phyloP scores from a whole-genome alignment of 1,140 invertebrate genomes.

The Lanistes nyassanus region DNA sequence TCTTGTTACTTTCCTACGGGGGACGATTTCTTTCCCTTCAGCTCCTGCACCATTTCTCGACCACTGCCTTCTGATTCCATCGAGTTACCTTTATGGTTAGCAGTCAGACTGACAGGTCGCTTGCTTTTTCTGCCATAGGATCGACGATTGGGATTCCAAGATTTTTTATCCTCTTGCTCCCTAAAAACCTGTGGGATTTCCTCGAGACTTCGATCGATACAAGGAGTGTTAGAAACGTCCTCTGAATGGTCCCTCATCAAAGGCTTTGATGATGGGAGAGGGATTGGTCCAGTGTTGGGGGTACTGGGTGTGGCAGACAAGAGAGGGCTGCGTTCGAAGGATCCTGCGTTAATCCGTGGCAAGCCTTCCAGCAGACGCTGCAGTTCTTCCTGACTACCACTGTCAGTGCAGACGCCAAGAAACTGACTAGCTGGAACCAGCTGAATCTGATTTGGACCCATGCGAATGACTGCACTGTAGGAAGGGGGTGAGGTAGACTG shows the following conservation, averaged over 20 bases:
- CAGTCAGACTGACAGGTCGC: constrained; percentile 28
- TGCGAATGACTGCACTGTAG: constrained; percentile 60
- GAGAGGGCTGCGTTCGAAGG: constrained; percentile 52
- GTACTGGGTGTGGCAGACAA: constrained; percentile 31
- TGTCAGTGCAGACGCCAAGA: constrained; percentile 27
- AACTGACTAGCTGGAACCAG: constrained; percentile 52
- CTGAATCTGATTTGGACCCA: constrained; percentile 61
- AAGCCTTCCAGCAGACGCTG: constrained; percentile 56
- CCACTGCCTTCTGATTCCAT: constrained; percentile 12
- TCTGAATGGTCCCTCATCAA: constrained; percentile 34
- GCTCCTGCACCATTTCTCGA: constrained; percentile 24
- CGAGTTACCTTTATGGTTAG: constrained; percentile 9
- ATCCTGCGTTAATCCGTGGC: constrained; percentile 55
- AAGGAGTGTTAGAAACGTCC: constrained; percentile 46
- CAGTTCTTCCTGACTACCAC: constrained; percentile 48
- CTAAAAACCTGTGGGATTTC: constrained; percentile 46
- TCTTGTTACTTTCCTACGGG: neutral
- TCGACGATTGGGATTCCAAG: constrained; percentile 7
- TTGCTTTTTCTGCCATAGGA: constrained; percentile 27
- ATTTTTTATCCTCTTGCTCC: constrained; percentile 31
- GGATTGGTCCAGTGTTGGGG: constrained; percentile 35
- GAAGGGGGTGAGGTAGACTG: constrained; percentile 51
- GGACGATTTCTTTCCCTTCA: constrained; percentile 5
- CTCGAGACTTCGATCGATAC: constrained; percentile 61
- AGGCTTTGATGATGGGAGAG: constrained; percentile 31